Base-by-base conservation (phyloP, 2,888 invertebrate genomes). In the Peribatodes rhomboidaria region DNA sequence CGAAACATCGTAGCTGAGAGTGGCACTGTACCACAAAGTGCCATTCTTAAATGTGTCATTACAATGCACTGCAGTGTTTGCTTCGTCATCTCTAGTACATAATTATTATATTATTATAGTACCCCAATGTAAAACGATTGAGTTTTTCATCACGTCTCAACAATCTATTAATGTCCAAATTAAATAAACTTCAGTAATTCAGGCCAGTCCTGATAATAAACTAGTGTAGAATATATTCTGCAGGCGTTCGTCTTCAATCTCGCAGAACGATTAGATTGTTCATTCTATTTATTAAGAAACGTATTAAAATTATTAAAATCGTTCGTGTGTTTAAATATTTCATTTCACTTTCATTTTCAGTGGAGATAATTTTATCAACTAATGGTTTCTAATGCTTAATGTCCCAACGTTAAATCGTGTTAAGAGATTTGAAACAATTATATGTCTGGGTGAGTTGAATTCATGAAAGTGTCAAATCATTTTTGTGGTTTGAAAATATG, bases 311-410 rank as follows among this genome's bases (percentile, higher is more conserved):
- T 39, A 22, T 3, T 22, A 14, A 13, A 14, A 33, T n/a, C n/a
- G 0, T 22, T 59, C 52, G 18, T 50, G 33, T 20, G 14, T 16
- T 9, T 6, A 18, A 58, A 49, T 33, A 27, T 39, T 39, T 13
- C 27, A 31, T 27, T 39, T 49, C 37, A 22, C 22, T 57, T 47
- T 57, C 14, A 18, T 56, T n/a, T n/a, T 57, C 11, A 8, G n/a
- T 20, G 41, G 14, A 16, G 11, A 44, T 20, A 11, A 14, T 47
- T 47, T 13, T 8, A 14, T 9, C 10, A n/a, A n/a, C 18, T 44
- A 31, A 47, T 27, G 14, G 31, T 47, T 47, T 47, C 8, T 14
- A 31, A 47, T 47, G 22, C 11, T 31, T 47, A 47, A 47, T 47
- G 8, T 6, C 14, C 8, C 0, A 37, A 0, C 14, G 7, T 41